Evolutionary conservation across 2,113 vertebrate genomes (phyloP).

Genomic region (Neogale vison): DNA sequence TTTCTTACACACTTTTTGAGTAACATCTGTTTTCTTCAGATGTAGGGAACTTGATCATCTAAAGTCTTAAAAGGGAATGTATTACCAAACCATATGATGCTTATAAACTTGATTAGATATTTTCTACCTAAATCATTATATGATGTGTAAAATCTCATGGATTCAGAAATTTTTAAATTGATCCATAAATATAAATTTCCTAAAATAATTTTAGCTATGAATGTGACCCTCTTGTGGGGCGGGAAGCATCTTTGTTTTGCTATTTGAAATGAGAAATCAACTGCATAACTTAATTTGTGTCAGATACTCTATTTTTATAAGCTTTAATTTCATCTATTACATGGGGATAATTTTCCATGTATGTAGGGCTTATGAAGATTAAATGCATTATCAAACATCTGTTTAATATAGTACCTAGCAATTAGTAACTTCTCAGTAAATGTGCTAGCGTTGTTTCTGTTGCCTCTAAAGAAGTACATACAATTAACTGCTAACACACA

Average conservation of each 20-base stretch:
- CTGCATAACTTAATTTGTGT: neutral
- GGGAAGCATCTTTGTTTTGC: neutral
- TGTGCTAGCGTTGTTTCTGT: neutral
- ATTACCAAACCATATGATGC: neutral
- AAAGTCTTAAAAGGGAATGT: constrained; percentile 27
- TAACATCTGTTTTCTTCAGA: neutral
- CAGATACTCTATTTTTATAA: constrained; percentile 2
- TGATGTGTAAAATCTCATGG: neutral
- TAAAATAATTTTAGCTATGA: constrained; percentile 33
- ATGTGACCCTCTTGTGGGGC: neutral
- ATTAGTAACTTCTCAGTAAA: neutral
- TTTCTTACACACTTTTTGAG: neutral
- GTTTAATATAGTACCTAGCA: neutral
- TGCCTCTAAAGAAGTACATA: neutral
- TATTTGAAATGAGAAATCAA: constrained; percentile 32
- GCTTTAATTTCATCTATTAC: neutral
- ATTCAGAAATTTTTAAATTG: neutral
- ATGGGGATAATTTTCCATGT: neutral
- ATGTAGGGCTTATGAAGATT: neutral
- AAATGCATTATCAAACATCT: neutral
- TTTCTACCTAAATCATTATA: constrained; percentile 12
- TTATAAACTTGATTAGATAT: constrained; percentile 9
- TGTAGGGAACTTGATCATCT: neutral
- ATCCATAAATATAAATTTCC: neutral
- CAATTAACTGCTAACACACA: neutral